These are phyloP conservation scores for Galleria mellonella DNA, from an alignment of 1,140 invertebrate species.

Conservation along the genomic window DNA sequence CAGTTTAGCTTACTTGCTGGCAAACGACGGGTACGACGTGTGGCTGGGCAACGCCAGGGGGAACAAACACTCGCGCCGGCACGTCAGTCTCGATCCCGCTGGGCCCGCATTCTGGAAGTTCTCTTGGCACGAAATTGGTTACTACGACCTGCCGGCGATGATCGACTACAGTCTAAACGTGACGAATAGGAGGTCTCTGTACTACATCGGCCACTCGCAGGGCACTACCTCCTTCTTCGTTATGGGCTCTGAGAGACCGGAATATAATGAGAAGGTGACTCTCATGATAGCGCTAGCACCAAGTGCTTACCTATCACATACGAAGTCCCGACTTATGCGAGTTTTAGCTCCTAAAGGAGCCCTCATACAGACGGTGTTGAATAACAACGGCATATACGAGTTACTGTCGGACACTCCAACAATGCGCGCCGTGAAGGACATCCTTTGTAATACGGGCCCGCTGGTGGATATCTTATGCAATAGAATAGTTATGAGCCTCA, in stretches of 20 bases:
- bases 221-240: constrained; percentile 78
- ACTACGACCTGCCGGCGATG: constrained; percentile 75
- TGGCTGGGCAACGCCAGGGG: constrained; percentile 82
- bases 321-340: neutral
- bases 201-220: constrained; percentile 78
- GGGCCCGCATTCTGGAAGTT: constrained; percentile 70
- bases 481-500: no score
- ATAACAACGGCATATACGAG: neutral
- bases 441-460: constrained; percentile 7
- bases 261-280: constrained; percentile 69
- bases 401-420: constrained; percentile 1
- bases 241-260: constrained; percentile 44
- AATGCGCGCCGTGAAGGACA: constrained; percentile 1
- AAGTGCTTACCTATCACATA: constrained; percentile 14
- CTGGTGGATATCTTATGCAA: constrained; percentile 1
- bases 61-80: constrained; percentile 77
- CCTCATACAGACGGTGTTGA: neutral
- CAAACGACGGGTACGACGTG: constrained; percentile 76
- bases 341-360: neutral
- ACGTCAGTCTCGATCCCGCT: constrained; percentile 51
- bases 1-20: neutral
- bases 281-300: constrained; percentile 21
- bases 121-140: constrained; percentile 79
- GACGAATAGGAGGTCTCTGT: constrained; percentile 71
- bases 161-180: constrained; percentile 73